phyloP scores from a whole-genome alignment of 2,113 vertebrate genomes.

The Myiagra hebetior region DNA sequence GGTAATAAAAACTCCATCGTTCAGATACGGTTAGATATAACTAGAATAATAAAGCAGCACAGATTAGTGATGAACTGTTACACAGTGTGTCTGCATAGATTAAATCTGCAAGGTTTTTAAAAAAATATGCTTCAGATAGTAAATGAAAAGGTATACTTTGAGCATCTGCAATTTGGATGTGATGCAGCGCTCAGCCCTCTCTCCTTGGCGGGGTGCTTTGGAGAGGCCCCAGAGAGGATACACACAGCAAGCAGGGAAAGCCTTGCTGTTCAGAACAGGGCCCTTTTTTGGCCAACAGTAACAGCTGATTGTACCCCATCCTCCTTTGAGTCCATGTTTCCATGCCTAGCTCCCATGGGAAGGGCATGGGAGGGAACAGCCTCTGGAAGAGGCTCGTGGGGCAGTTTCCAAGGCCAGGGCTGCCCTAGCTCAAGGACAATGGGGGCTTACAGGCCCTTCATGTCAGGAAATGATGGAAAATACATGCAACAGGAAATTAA shows the following conservation, averaged over 20 bases:
- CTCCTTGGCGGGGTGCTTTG: too few species aligned
- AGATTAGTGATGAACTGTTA: not conserved
- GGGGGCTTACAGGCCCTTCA: accelerated
- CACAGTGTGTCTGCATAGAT: accelerated
- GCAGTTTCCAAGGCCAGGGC: not conserved
- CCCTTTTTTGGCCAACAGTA: not conserved
- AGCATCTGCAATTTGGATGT: accelerated
- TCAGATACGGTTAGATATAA: not conserved
- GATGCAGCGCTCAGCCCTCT: accelerated
- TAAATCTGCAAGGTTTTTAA: not conserved
- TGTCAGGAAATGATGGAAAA: accelerated
- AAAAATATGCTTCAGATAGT: not conserved
- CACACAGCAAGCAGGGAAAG: accelerated
- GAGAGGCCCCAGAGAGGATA: not conserved
- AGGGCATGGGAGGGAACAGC: accelerated
- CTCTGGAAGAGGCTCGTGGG: accelerated
- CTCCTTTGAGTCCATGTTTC: not conserved
- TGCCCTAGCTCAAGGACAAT: accelerated
- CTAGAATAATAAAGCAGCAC: not conserved
- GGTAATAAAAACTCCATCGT: not conserved
- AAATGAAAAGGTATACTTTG: not conserved
- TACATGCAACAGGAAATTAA: not conserved
- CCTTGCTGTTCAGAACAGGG: not conserved
- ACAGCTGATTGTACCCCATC: not conserved
- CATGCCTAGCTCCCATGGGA: accelerated